Evolutionary conservation across 2,888 invertebrate genomes (phyloP).

Genomic region (Ennomos fuscantarius): DNA sequence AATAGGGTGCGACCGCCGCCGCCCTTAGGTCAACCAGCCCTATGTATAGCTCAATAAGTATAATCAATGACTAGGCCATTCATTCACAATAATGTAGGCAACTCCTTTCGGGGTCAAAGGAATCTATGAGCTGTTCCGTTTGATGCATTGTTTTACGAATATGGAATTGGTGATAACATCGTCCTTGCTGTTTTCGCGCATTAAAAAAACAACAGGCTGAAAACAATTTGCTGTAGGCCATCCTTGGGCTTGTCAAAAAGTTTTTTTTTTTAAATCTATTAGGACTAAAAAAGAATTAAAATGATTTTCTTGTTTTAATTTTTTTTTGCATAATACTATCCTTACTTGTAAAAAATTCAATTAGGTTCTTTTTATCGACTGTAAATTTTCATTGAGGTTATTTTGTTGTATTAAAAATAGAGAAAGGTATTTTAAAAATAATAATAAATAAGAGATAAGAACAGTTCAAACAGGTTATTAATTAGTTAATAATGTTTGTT

Average conservation of each 20-base stretch:
- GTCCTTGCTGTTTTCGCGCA: constrained; percentile 26
- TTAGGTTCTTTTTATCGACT: too few species aligned
- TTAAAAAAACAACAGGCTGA: constrained; percentile 7
- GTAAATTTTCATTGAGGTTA: neutral
- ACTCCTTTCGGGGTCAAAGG: constrained; percentile 76
- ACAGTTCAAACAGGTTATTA: too few species aligned
- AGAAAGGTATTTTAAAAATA: too few species aligned
- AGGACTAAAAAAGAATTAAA: neutral
- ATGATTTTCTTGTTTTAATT: constrained; percentile 1
- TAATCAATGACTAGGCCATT: constrained; percentile 79
- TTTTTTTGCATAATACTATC: constrained; percentile 14
- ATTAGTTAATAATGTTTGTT: too few species aligned
- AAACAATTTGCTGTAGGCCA: constrained; percentile 4
- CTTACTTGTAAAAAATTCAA: constrained; percentile 1
- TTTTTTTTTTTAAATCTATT: neutral
- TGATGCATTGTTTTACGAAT: constrained; percentile 39
- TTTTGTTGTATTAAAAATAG: neutral
- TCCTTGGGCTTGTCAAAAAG: constrained; percentile 12
- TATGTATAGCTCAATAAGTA: constrained; percentile 57
- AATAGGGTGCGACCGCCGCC: constrained; percentile 69
- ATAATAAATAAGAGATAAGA: too few species aligned
- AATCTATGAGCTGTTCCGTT: constrained; percentile 57
- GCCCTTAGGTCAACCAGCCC: constrained; percentile 72
- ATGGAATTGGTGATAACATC: constrained; percentile 19
- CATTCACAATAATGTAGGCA: constrained; percentile 81